phyloP scores from a whole-genome alignment of 2,113 vertebrate species.

The Tachuris rubrigastra region DNA sequence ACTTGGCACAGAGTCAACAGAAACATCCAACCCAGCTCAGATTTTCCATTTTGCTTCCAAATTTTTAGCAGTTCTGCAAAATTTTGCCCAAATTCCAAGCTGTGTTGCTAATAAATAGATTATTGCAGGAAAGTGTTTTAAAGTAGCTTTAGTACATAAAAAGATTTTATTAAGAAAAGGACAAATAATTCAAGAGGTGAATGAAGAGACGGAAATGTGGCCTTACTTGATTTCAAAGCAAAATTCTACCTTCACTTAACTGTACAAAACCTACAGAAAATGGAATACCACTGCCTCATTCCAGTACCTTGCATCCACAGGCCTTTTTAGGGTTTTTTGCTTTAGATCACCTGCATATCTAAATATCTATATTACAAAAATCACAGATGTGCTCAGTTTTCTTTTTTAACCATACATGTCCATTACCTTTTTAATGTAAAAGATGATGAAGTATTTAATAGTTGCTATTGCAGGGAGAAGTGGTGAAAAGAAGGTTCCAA shows the following conservation, averaged over 20 bases:
- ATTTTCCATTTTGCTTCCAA: not conserved
- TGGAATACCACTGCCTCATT: not conserved
- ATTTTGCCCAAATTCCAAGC: not conserved
- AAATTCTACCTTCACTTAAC: not conserved
- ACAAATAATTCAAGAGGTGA: too few species aligned
- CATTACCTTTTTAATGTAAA: conserved; percentile 95
- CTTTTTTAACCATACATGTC: not conserved
- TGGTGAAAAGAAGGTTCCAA: conserved; percentile 92
- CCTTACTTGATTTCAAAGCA: not conserved
- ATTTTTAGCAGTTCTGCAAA: not conserved
- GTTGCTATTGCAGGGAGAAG: conserved; percentile 91
- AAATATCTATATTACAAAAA: not conserved
- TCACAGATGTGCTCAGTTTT: not conserved
- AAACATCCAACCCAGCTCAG: not conserved
- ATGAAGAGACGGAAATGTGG: not conserved
- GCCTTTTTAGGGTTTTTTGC: not conserved
- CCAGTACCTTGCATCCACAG: not conserved
- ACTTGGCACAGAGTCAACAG: not conserved
- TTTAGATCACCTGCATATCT: not conserved
- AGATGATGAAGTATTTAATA: conserved; percentile 91
- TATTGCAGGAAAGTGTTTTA: not conserved
- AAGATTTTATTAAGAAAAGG: not conserved
- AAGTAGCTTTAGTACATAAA: not conserved
- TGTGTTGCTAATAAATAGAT: not conserved
- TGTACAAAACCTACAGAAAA: not conserved